phyloP scores from a whole-genome alignment of 2,113 vertebrate species.

The Poeciliopsis occidentalis region DNA sequence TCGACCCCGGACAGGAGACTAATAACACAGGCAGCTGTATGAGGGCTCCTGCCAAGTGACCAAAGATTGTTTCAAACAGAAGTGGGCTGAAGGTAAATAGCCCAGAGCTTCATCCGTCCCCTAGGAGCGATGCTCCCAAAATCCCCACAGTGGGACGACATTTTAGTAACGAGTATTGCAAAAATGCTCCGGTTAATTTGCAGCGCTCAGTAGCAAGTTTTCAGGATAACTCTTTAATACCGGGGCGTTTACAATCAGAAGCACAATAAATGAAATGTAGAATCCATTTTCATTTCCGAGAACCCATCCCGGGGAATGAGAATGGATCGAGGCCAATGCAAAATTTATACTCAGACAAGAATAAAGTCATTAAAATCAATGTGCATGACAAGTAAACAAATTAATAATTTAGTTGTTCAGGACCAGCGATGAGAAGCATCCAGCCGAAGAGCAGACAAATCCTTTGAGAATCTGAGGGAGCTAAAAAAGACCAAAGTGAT shows the following conservation, averaged over 20 bases:
- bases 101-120: conserved; percentile 52
- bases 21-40: conserved; percentile 62
- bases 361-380: conserved; percentile 19
- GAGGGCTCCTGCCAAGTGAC: conserved; percentile 65
- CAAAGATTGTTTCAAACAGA: conserved; percentile 67
- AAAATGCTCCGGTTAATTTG: conserved; percentile 34
- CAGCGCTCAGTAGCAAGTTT: neutral
- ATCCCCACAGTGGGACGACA: conserved; percentile 29
- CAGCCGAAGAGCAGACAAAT: neutral
- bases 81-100: conserved; percentile 41
- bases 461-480: neutral
- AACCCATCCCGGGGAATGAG: conserved; percentile 7
- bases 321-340: conserved; percentile 7
- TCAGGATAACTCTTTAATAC: conserved; percentile 19
- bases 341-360: conserved; percentile 17
- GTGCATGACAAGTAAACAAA: conserved; percentile 8
- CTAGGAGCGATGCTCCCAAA: conserved; percentile 38
- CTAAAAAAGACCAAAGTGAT: neutral
- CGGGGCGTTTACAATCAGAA: conserved; percentile 9
- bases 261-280: conserved; percentile 18
- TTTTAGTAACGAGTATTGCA: conserved; percentile 33
- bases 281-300: conserved; percentile 24
- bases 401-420: conserved; percentile 12
- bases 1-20: conserved; percentile 58
- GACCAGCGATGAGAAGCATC: neutral